Conservation (phyloP, 2,113 vertebrate genomes). For the Azemiops feae region DNA sequence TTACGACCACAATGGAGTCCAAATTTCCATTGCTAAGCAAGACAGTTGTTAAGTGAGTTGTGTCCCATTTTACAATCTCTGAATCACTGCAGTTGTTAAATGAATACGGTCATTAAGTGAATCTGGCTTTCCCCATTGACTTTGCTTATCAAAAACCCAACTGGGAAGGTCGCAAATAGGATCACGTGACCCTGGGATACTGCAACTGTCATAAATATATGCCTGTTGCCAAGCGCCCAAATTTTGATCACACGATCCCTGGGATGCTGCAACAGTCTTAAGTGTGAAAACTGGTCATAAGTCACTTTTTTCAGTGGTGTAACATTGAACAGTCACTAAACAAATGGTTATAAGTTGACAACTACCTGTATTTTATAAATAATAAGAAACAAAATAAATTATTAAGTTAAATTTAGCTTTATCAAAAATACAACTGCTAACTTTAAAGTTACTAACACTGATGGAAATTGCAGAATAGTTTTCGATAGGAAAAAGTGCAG, state of each 20-base stretch:
- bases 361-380: background rate
- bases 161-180: background rate
- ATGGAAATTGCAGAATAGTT: background rate
- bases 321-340: background rate
- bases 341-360: background rate
- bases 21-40: background rate
- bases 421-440: background rate
- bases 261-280: background rate
- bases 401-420: background rate
- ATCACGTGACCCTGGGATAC: background rate
- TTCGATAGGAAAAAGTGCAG: background rate
- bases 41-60: background rate
- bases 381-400: background rate
- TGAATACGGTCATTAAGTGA: background rate
- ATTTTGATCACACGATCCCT: background rate
- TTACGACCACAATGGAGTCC: background rate
- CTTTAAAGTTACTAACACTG: background rate
- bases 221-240: background rate
- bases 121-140: background rate
- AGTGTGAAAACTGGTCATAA: background rate
- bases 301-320: background rate
- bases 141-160: background rate
- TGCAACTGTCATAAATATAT: background rate
- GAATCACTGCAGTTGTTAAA: background rate
- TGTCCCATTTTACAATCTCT: background rate